These are phyloP conservation scores for Cephus sareptanus DNA, from an alignment of 2,888 invertebrate species.

Conservation along the genomic window DNA sequence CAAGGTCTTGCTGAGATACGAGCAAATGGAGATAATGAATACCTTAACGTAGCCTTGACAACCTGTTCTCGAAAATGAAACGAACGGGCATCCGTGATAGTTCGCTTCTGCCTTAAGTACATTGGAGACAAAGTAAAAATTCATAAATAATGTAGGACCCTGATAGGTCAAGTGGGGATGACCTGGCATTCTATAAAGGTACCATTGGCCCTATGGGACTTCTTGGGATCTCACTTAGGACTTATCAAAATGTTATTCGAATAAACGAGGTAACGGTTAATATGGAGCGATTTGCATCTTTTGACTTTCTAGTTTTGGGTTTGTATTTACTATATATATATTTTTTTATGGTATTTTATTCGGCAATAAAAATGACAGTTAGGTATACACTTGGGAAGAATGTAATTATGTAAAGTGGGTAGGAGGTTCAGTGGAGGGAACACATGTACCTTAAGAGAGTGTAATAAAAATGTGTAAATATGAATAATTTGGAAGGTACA, in stretches of 20 bases:
- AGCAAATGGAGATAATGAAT: not conserved
- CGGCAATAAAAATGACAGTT: not conserved
- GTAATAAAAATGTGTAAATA: not conserved
- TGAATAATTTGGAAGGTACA: not conserved
- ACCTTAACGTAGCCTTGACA: not conserved
- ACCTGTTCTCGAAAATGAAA: constrained; percentile 1
- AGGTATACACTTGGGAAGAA: not conserved
- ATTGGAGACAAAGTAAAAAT: not conserved
- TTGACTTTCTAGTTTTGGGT: not conserved
- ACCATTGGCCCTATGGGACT: not conserved
- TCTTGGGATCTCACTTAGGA: not conserved
- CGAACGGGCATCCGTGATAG: not conserved
- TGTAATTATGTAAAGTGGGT: not conserved
- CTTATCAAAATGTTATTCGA: not conserved
- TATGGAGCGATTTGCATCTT: not conserved
- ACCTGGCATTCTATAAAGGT: not conserved
- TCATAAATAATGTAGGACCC: not conserved
- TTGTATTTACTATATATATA: not conserved
- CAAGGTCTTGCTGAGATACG: not conserved
- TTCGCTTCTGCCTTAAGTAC: not conserved
- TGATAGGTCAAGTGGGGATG: not conserved
- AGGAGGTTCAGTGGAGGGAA: not conserved
- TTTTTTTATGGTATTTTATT: not conserved
- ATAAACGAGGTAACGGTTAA: not conserved
- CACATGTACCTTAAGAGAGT: not conserved